A percentile compares a stretch with the other conserved stretches of the same genome.
These are phyloP conservation scores for Agonopterix arenella DNA, from an alignment of 2,888 invertebrate species.

Conservation along the genomic window DNA sequence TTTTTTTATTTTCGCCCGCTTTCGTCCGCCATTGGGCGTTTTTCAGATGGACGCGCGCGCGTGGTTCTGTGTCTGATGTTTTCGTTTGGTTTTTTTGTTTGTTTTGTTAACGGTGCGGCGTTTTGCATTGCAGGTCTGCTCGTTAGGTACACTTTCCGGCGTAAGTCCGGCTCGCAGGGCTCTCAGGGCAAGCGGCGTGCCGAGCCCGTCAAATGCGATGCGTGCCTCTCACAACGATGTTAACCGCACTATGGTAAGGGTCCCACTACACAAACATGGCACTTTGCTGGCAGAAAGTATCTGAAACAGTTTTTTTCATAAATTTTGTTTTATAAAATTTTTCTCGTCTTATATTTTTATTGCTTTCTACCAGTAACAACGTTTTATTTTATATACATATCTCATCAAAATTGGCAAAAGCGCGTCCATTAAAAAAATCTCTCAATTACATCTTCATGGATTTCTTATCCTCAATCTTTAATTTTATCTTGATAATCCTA, in stretches of 20 bases:
- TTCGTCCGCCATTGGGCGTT: conserved; percentile 69
- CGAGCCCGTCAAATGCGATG: conserved; percentile 75
- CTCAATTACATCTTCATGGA: conserved; percentile 31
- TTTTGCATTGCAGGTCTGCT: conserved; percentile 78
- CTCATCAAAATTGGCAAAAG: conserved; percentile 35
- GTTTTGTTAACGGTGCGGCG: conserved; percentile 74
- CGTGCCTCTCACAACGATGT: conserved; percentile 77
- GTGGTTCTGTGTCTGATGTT: conserved; percentile 51
- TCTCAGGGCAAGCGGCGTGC: conserved; percentile 71
- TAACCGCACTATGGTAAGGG: conserved; percentile 74
- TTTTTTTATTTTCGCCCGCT: conserved; percentile 59
- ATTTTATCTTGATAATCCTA: conserved; percentile 22
- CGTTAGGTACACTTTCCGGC: conserved; percentile 79
- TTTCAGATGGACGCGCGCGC: conserved; percentile 72
- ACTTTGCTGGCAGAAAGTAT: conserved; percentile 41
- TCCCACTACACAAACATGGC: conserved; percentile 26
- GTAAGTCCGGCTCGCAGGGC: conserved; percentile 75
- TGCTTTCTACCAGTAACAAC: conserved; percentile 34
- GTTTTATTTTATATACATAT: conserved; percentile 26
- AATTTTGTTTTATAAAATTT: not conserved
- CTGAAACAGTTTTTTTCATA: conserved; percentile 2
- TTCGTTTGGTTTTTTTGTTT: conserved; percentile 61
- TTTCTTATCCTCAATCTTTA: conserved; percentile 17
- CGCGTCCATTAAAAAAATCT: conserved; percentile 56
- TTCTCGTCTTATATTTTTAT: not conserved